A percentile compares a stretch with the other conserved stretches of the same genome.
Conservation (phyloP, 1,140 invertebrate genomes). For the Potamilus streckersoni region DNA sequence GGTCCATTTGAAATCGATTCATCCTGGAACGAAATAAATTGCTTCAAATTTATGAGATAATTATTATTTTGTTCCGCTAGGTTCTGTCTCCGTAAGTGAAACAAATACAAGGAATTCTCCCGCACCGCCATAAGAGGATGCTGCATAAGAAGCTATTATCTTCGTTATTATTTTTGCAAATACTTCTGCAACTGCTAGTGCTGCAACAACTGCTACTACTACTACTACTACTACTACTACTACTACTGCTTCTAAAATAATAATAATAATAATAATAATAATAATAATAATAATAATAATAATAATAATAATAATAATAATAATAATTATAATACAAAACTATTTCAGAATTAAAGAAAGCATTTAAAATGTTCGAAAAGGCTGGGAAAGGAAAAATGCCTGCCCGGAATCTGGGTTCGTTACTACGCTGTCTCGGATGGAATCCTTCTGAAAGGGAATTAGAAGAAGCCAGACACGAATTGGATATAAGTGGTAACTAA, state of each 20-base stretch:
- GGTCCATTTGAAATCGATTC: too few relatives aligned
- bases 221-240: too few relatives aligned
- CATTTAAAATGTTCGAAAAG: conserved; percentile 54
- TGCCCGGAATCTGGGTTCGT: conserved; percentile 40
- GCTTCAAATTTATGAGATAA: not conserved
- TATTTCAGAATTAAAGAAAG: conserved; percentile 50
- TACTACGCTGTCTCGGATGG: conserved; percentile 48
- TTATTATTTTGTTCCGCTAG: not conserved
- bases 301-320: too few relatives aligned
- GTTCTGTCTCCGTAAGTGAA: not conserved
- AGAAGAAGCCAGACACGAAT: conserved; percentile 50
- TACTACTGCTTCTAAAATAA: too few relatives aligned
- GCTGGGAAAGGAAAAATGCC: conserved; percentile 48
- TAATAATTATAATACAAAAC: too few relatives aligned
- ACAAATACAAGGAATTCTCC: not conserved
- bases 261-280: too few relatives aligned
- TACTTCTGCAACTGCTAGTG: not conserved
- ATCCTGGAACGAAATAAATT: not conserved
- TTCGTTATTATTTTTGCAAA: not conserved
- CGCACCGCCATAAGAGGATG: not conserved
- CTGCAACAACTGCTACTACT: too few relatives aligned
- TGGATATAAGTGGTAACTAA: conserved; percentile 47
- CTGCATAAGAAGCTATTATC: not conserved
- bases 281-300: too few relatives aligned
- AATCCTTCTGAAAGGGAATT: conserved; percentile 55